Percentiles rank a stretch among this genome's conserved stretches.
Conservation (phyloP, 1,140 invertebrate species). For the Mesaphorura yosii region DNA sequence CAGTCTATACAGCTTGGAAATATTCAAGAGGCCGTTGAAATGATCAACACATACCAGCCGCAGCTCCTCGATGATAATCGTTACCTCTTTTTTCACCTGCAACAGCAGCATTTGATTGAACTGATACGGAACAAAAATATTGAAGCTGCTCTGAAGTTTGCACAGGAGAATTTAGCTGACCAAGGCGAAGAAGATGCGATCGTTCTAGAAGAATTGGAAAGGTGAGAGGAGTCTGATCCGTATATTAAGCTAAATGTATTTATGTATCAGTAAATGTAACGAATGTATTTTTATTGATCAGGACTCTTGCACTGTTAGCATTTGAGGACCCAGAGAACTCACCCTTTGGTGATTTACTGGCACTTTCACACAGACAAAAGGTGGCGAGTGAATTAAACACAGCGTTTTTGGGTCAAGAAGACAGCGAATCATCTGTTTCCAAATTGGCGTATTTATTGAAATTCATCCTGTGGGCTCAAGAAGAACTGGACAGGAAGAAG, state of each 20-base stretch:
- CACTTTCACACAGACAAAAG: conserved; percentile 84
- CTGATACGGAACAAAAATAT: conserved; percentile 77
- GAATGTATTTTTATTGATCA: no score
- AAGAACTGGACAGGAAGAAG: conserved; percentile 86
- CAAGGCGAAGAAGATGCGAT: conserved; percentile 73
- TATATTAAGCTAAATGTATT: conserved; percentile 43
- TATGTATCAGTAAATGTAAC: not conserved
- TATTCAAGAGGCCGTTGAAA: conserved; percentile 81
- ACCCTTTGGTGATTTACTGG: conserved; percentile 89
- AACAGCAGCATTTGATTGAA: conserved; percentile 92
- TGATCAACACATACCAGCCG: conserved; percentile 89
- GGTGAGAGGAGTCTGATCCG: conserved; percentile 41
- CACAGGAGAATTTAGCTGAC: conserved; percentile 81
- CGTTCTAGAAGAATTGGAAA: conserved; percentile 29
- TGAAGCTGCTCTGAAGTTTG: conserved; percentile 91
- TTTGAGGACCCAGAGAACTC: conserved; percentile 92
- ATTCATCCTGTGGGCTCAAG: conserved; percentile 88
- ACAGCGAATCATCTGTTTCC: conserved; percentile 62
- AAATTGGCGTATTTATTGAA: conserved; percentile 83
- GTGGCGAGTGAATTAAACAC: conserved; percentile 95
- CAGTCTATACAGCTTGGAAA: conserved; percentile 87
- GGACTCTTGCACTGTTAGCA: conserved; percentile 85
- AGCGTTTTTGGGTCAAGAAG: conserved; percentile 83
- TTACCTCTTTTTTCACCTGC: conserved; percentile 87
- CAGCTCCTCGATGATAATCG: conserved; percentile 88